These are phyloP conservation scores for Oenanthe melanoleuca DNA, from an alignment of 2,113 vertebrate genomes.

Conservation along the genomic window DNA sequence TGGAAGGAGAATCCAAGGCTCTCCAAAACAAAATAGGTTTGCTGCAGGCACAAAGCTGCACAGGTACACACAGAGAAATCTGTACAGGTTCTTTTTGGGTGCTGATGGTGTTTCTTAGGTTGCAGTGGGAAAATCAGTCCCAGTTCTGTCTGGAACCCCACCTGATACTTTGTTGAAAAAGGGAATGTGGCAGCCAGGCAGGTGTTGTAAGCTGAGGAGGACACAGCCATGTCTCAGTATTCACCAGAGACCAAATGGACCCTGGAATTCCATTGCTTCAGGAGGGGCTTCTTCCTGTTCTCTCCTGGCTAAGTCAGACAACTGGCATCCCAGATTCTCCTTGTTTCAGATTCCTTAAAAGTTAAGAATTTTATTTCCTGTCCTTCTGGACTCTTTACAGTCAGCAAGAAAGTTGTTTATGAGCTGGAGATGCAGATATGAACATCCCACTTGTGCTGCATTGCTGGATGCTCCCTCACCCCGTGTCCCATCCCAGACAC, in stretches of 20 bases:
- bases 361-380: not conserved
- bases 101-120: not conserved
- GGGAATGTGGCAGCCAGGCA: not conserved
- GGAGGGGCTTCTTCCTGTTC: not conserved
- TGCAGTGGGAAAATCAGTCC: not conserved
- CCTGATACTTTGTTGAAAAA: not conserved
- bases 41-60: not conserved
- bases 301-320: not conserved
- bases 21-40: not conserved
- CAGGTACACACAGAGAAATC: fast-evolving
- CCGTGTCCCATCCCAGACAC: fast-evolving
- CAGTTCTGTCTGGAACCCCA: not conserved
- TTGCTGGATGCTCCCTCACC: not conserved
- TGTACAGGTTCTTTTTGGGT: not conserved
- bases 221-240: not conserved
- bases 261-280: not conserved
- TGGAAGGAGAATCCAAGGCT: not conserved
- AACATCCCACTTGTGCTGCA: not conserved
- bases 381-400: not conserved
- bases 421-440: not conserved
- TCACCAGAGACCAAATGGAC: not conserved
- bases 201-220: not conserved
- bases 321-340: not conserved
- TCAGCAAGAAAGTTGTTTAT: not conserved
- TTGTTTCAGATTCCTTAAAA: not conserved